These are phyloP conservation scores for Scyliorhinus canicula DNA, from an alignment of 2,797 vertebrate genomes.

Conservation along the genomic window DNA sequence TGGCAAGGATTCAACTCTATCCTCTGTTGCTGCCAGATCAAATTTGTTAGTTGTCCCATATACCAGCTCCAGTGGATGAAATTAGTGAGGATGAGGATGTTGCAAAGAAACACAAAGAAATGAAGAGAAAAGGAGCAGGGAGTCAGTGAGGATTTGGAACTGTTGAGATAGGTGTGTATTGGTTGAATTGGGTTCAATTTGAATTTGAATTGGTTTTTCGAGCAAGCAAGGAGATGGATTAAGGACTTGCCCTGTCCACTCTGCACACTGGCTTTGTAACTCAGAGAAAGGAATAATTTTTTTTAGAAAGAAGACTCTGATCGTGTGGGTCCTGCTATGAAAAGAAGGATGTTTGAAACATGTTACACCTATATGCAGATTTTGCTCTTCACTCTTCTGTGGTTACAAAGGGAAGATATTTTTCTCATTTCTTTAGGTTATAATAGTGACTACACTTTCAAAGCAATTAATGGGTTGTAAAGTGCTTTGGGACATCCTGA, in stretches of 20 bases:
- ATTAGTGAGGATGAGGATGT: not conserved
- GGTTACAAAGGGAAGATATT: not conserved
- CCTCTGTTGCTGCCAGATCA: not conserved
- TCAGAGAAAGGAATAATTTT: too few relatives aligned
- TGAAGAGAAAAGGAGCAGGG: not conserved
- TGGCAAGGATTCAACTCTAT: not conserved
- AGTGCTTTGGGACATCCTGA: not conserved
- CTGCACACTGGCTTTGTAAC: too few relatives aligned
- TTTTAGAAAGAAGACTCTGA: not conserved
- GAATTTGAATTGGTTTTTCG: not conserved
- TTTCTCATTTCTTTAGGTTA: not conserved
- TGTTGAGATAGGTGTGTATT: not conserved
- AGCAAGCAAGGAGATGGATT: too few relatives aligned
- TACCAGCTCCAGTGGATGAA: not conserved
- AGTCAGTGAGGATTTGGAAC: not conserved
- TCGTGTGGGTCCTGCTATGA: not conserved
- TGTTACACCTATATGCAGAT: not conserved
- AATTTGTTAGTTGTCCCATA: not conserved
- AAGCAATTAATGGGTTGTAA: not conserved
- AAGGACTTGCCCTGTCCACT: too few relatives aligned
- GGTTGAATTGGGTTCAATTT: too few relatives aligned
- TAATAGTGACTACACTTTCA: not conserved
- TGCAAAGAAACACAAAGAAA: not conserved
- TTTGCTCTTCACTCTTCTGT: not conserved
- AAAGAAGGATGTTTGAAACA: not conserved